phyloP scores from a whole-genome alignment of 2,797 vertebrate species.

The Sebastes taczanowskii region DNA sequence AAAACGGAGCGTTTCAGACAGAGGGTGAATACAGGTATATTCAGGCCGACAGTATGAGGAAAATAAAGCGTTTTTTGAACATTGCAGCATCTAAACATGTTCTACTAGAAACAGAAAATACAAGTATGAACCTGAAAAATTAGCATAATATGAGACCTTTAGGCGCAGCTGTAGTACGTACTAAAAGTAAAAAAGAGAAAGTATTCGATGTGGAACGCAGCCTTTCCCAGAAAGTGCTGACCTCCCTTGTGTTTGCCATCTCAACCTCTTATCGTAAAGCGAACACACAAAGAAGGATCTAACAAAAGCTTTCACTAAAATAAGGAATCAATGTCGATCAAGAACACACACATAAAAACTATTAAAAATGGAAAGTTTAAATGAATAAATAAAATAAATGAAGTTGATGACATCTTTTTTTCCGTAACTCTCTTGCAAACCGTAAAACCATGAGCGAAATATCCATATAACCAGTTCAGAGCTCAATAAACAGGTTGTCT shows the following conservation, averaged over 20 bases:
- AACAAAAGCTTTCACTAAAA: not conserved
- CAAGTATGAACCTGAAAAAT: no score
- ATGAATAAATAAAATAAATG: no score
- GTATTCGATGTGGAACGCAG: not conserved
- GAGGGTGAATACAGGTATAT: no score
- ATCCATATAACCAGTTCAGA: not conserved
- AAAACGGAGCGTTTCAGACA: no score
- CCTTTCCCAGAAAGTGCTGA: not conserved
- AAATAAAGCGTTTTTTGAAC: no score
- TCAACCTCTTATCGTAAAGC: not conserved
- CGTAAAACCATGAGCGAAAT: not conserved
- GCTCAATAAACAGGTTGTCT: not conserved
- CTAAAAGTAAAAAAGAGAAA: no score
- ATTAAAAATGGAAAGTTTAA: no score
- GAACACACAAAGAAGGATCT: not conserved
- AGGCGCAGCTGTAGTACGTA: no score
- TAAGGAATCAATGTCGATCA: not conserved
- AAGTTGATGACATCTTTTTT: not conserved
- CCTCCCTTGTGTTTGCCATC: not conserved
- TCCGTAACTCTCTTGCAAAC: not conserved
- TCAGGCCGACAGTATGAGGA: no score
- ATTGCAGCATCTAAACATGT: no score
- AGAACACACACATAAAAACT: not conserved
- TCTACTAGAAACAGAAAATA: no score
- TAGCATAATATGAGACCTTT: rapidly evolving